Evolutionary conservation across 2,113 vertebrate species (phyloP).

Genomic region (Spermophilus dauricus): DNA sequence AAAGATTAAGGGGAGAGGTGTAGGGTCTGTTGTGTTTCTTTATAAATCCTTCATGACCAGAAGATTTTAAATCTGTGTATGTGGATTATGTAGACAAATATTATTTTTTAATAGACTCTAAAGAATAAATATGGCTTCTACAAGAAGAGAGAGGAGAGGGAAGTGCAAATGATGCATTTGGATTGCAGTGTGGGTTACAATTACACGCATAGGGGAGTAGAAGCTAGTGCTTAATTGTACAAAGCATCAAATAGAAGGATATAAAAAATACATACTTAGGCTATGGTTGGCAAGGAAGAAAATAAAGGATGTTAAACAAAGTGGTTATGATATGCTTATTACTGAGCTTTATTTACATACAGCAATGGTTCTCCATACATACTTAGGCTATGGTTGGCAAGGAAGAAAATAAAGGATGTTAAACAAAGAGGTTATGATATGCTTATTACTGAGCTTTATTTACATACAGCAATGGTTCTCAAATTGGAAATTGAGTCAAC

Average conservation of each 20-base stretch:
- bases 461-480: neutral
- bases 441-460: neutral
- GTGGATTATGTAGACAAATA: neutral
- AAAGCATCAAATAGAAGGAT: neutral
- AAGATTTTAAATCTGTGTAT: neutral
- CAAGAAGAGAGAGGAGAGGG: neutral
- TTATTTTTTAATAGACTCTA: neutral
- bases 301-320: neutral
- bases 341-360: neutral
- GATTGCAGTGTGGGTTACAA: neutral
- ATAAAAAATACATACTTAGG: neutral
- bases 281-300: neutral
- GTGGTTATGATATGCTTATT: neutral
- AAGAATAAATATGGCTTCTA: conserved; percentile 6
- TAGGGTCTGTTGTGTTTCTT: neutral
- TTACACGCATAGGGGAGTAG: neutral
- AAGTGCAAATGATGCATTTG: neutral
- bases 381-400: neutral
- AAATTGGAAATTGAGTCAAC: neutral
- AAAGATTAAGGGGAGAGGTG: neutral
- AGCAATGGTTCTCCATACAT: neutral
- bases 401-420: neutral
- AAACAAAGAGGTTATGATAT: neutral
- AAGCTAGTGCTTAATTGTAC: neutral
- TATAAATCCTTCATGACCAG: neutral